phyloP scores from a whole-genome alignment of 64 coral and sea anemone species.

The Montipora capricornis region DNA sequence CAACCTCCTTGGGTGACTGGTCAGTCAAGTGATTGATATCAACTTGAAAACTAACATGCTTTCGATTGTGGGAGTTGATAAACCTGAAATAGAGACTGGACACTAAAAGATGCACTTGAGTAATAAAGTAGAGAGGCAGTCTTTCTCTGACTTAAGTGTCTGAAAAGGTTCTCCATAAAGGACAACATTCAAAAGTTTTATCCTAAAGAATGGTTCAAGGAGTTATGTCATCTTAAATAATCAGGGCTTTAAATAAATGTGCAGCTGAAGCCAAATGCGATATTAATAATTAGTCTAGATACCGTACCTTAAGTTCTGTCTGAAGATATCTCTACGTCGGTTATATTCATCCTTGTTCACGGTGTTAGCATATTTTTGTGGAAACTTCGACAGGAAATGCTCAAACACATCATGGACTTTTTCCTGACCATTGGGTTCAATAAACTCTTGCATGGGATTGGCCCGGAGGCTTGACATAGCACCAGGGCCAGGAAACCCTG shows the following conservation, averaged over 20 bases:
- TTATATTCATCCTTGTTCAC: constrained; percentile 70
- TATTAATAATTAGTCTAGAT: no score
- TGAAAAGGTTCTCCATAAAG: no score
- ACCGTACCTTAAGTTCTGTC: constrained; percentile 90
- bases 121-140: no score
- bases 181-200: no score
- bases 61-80: constrained; percentile 97
- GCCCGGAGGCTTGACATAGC: constrained; percentile 65
- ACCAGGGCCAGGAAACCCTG: constrained; percentile 87
- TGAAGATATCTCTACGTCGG: constrained; percentile 76
- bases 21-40: constrained; percentile 92
- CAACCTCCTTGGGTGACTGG: constrained; percentile 75
- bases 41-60: constrained; percentile 86
- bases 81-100: constrained; percentile 59
- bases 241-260: no score
- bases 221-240: no score
- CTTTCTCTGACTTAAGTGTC: no score
- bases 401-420: constrained; percentile 76
- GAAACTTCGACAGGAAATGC: constrained; percentile 77
- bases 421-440: constrained; percentile 78
- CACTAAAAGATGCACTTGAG: no score
- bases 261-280: no score
- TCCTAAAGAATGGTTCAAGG: no score
- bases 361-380: constrained; percentile 73
- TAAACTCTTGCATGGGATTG: constrained; percentile 94